Conservation (phyloP, 2,888 invertebrate genomes). For the Folsomia candida region DNA sequence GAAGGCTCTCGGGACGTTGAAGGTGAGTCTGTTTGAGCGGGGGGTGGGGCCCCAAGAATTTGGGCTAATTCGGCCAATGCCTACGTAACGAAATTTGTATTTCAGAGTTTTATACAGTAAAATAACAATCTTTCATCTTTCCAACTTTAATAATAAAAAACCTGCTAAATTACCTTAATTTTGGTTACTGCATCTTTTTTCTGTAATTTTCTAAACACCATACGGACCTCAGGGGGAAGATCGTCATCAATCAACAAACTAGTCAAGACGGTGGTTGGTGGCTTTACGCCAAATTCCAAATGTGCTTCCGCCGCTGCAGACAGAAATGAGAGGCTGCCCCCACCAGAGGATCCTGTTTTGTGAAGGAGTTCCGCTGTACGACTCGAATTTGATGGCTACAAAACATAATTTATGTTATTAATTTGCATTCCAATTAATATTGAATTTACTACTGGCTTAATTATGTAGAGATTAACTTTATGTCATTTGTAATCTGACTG, state of each 20-base stretch:
- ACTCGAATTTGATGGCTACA: slow-evolving; percentile 84
- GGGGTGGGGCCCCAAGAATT: slow-evolving; percentile 11
- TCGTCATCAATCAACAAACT: slow-evolving; percentile 31
- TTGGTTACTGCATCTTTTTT: slow-evolving; percentile 48
- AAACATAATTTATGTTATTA: slow-evolving; percentile 43
- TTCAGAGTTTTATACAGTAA: too few relatives aligned
- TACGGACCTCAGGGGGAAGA: slow-evolving; percentile 39
- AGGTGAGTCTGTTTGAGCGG: neutral
- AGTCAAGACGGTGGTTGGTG: slow-evolving; percentile 22
- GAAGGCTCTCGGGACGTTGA: neutral
- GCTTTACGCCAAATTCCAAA: slow-evolving; percentile 19
- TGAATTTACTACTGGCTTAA: neutral
- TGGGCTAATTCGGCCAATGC: slow-evolving; percentile 38
- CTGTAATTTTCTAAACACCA: slow-evolving; percentile 44
- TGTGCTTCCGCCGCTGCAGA: slow-evolving; percentile 28
- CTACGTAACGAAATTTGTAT: slow-evolving; percentile 23
- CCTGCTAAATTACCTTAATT: slow-evolving; percentile 37
- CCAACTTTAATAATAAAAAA: too few relatives aligned
- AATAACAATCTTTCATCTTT: too few relatives aligned
- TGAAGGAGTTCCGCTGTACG: slow-evolving; percentile 80
- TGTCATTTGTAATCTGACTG: too few relatives aligned
- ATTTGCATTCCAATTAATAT: neutral
- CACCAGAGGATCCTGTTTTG: slow-evolving; percentile 44
- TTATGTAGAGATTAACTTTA: too few relatives aligned
- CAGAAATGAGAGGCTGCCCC: slow-evolving; percentile 28